Conservation (phyloP, 2,888 invertebrate species). For the Pecten maximus region DNA sequence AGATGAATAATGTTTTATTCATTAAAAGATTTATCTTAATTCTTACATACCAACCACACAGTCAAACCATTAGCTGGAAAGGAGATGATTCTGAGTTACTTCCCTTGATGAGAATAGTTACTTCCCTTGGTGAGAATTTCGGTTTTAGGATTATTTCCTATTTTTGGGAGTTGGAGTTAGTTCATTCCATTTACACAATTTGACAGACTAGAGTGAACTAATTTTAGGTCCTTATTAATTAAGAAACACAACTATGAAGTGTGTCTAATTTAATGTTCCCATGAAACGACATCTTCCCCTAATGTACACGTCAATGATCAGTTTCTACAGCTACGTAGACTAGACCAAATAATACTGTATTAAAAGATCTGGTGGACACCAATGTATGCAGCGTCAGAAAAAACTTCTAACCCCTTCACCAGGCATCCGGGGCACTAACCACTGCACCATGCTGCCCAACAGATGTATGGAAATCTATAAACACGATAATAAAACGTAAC, state of each 20-base stretch:
- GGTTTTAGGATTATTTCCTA: not conserved
- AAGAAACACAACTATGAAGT: not conserved
- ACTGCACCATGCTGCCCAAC: not conserved
- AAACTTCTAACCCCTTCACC: not conserved
- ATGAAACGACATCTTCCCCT: not conserved
- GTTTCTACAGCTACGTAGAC: not conserved
- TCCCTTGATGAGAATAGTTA: not conserved
- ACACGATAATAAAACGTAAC: not conserved
- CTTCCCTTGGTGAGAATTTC: not conserved
- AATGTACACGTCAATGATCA: no score
- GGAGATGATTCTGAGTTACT: no score
- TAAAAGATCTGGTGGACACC: not conserved
- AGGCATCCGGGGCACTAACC: not conserved
- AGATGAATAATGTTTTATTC: no score
- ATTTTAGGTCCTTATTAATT: not conserved
- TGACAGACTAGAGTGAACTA: not conserved
- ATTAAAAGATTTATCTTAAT: no score
- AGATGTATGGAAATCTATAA: not conserved
- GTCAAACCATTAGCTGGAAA: no score
- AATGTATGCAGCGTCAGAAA: not conserved
- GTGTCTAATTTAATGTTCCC: not conserved
- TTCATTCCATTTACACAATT: not conserved
- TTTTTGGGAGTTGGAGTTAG: not conserved
- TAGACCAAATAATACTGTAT: constrained; percentile 29
- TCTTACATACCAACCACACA: no score